Evolutionary conservation across 1,140 invertebrate species (phyloP).

Genomic region (Thalassaphorura encarpata): DNA sequence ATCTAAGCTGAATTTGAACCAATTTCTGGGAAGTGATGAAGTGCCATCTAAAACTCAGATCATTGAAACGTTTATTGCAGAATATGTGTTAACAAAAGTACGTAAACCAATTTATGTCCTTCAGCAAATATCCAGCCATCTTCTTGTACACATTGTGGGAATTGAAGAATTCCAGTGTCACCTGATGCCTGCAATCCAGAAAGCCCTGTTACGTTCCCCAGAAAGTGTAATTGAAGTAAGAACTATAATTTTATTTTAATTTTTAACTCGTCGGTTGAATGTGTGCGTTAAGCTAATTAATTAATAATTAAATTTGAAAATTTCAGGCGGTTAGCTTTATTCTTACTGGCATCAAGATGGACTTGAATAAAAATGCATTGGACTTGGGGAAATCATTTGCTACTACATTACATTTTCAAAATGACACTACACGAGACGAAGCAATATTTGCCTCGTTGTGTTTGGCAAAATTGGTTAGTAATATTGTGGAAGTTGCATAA

Average conservation of each 20-base stretch:
- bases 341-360: conserved; percentile 56
- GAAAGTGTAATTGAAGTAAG: conserved; percentile 50
- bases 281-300: no score
- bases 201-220: conserved; percentile 84
- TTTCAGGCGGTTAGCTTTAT: conserved; percentile 67
- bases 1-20: not conserved
- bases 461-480: conserved; percentile 43
- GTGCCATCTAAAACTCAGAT: conserved; percentile 45
- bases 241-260: no score
- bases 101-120: conserved; percentile 60
- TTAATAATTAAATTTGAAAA: no score
- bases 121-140: no score
- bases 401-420: conserved; percentile 69
- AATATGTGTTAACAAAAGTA: conserved; percentile 65
- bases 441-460: conserved; percentile 57
- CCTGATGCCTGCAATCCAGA: conserved; percentile 74
- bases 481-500: no score
- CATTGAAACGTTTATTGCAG: conserved; percentile 67
- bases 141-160: conserved; percentile 38
- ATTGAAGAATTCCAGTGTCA: conserved; percentile 63
- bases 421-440: conserved; percentile 59
- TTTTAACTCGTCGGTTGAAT: no score
- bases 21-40: not conserved
- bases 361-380: conserved; percentile 65
- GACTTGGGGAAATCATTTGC: conserved; percentile 74